phyloP scores from a whole-genome alignment of 2,888 invertebrate genomes.

The Lutraria lutraria region DNA sequence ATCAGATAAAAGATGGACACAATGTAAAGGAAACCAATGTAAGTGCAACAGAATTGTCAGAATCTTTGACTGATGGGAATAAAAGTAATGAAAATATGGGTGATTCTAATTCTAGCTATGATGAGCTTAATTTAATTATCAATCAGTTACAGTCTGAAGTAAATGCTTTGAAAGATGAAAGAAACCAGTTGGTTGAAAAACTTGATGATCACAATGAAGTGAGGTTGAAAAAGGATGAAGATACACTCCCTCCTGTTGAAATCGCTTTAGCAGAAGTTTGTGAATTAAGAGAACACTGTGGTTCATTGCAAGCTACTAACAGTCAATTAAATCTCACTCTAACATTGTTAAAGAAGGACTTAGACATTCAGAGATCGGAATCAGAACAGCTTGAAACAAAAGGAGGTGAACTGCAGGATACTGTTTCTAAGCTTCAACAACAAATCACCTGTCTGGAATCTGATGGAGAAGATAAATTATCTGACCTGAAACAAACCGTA shows the following conservation, averaged over 20 bases:
- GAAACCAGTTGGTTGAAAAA: not conserved
- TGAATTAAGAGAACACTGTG: conserved; percentile 6
- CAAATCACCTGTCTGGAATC: not conserved
- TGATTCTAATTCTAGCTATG: not conserved
- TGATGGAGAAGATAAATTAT: conserved; percentile 6
- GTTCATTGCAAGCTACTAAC: not conserved
- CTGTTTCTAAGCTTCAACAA: not conserved
- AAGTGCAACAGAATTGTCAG: conserved; percentile 9
- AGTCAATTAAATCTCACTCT: not conserved
- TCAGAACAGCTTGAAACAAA: not conserved
- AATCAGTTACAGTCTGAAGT: not conserved
- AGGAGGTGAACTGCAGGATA: not conserved
- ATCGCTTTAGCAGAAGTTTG: not conserved
- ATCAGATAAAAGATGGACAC: not conserved
- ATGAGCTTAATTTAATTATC: not conserved
- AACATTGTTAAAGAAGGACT: not conserved
- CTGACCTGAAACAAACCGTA: conserved; percentile 32
- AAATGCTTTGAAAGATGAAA: conserved; percentile 4
- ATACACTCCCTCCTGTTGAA: not conserved
- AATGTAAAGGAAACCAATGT: not conserved
- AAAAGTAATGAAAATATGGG: not conserved
- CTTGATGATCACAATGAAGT: not conserved
- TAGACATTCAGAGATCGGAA: not conserved
- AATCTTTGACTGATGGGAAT: not conserved
- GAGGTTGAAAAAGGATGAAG: not conserved